A percentile compares a stretch with the other conserved stretches of the same genome.
Conservation (phyloP, 1,140 invertebrate genomes). For the Drosophila kohkoa region DNA sequence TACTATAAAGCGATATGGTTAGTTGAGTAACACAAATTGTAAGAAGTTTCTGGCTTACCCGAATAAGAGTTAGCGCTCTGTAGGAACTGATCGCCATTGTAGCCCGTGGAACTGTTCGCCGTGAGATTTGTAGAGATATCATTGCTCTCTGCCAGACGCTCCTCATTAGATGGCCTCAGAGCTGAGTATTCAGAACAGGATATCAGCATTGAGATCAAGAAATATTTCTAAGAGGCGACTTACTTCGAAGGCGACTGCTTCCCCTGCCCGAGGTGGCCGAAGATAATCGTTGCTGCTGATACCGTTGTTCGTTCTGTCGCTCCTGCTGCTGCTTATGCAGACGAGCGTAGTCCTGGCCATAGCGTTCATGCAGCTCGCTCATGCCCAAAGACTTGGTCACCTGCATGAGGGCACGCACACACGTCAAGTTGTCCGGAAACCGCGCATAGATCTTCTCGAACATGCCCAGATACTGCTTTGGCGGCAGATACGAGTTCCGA, state of each 20-base stretch:
- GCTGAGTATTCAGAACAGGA: conserved; percentile 10
- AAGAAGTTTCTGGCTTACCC: conserved; percentile 7
- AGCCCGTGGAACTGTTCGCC: conserved; percentile 10
- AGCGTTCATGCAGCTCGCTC: conserved; percentile 89
- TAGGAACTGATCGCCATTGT: conserved; percentile 51
- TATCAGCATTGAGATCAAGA: not conserved
- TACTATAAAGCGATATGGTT: conserved; percentile 21
- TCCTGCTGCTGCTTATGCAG: conserved; percentile 87
- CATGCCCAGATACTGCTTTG: conserved; percentile 92
- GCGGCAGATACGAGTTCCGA: conserved; percentile 91
- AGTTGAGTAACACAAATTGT: not conserved
- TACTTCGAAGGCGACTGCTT: conserved; percentile 81
- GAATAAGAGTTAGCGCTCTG: conserved; percentile 33
- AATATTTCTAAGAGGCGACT: not conserved
- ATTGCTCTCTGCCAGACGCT: conserved; percentile 51
- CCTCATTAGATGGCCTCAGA: conserved; percentile 56
- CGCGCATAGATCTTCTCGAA: conserved; percentile 92
- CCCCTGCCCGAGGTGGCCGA: conserved; percentile 85
- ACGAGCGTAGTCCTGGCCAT: conserved; percentile 92
- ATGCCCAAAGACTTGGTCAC: conserved; percentile 88
- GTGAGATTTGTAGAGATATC: conserved; percentile 40
- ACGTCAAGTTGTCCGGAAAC: conserved; percentile 95
- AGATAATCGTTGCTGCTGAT: conserved; percentile 87
- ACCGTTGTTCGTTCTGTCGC: conserved; percentile 88
- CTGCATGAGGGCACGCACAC: conserved; percentile 94